Base-by-base conservation (phyloP, 2,113 vertebrate species). In the Aspiorhynchus laticeps region DNA sequence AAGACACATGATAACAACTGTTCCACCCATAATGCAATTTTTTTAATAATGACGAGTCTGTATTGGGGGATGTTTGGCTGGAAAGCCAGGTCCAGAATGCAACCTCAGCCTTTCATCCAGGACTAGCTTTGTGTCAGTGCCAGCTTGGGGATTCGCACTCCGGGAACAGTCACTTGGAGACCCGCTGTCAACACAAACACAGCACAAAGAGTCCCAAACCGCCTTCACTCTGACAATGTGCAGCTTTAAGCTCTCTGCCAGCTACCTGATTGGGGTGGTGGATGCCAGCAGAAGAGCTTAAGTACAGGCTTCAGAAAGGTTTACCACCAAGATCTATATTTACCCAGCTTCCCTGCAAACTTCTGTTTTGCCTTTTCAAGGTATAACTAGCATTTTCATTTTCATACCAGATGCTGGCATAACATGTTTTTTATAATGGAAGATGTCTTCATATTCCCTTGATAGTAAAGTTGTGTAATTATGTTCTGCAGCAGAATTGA, bases 121-220 rank as follows among this genome's bases (percentile, higher is more conserved):
- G 48, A 79, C 33, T 56, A 87, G 80, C 87, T 90, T 87, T 91
- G 84, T 85, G 41, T 74, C 14, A 1, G 46, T 41, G 61, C 85
- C 87, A 87, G 74, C 81, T 74, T 78, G 71, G 75, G 79, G 75
- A 87, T 87, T 76, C 83, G 51, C 28, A 85, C 82, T 80, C 87
- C 63, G 85, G 26, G 63, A 80, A 87, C 82, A 71, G 75, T 80
- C 65, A 71, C 43, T 82, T 82, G 65, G 81, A 78, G 81, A 33
- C 74, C 21, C 43, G 28, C 82, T 85, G 82, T 90, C 85, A 88
- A 87, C 85, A 88, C 85, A 85, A 88, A 87, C 87, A 85, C 77
- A 80, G 77, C 79, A 90, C 82, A 88, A 88, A 84, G 86, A 78
- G 21, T 71, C 63, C 85, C 87, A 87, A 89, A 67, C 79, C 41